Evolutionary conservation across 2,797 vertebrate species (phyloP).

Genomic region (Tympanoctomys barrerae): DNA sequence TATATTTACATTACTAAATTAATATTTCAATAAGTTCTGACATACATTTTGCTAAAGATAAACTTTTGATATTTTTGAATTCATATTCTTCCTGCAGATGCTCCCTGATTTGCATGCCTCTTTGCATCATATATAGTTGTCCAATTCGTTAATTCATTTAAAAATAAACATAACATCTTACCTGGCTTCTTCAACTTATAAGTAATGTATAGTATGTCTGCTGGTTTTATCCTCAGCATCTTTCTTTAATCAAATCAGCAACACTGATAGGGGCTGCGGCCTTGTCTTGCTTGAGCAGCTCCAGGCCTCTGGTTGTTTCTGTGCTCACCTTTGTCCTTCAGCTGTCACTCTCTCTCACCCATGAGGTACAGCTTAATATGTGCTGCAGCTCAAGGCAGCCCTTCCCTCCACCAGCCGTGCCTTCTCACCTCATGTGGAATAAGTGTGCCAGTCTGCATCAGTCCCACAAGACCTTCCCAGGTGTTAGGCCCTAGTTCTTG

Average conservation of each 20-base stretch:
- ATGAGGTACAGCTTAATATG: background rate
- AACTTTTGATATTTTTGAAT: background rate
- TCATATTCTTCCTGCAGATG: background rate
- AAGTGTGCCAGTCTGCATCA: background rate
- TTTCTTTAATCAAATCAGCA: background rate
- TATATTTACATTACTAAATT: background rate
- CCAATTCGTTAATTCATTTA: background rate
- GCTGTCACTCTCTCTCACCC: background rate
- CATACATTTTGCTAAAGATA: background rate
- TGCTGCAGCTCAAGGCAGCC: background rate
- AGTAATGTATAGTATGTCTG: background rate
- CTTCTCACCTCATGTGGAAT: fast-evolving
- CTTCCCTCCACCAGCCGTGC: fast-evolving
- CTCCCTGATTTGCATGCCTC: background rate
- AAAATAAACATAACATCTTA: background rate
- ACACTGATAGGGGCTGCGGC: fast-evolving
- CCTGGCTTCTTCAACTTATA: background rate
- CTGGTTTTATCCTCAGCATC: background rate
- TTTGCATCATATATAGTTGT: background rate
- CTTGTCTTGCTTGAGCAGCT: background rate
- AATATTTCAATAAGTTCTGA: background rate
- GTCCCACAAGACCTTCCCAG: fast-evolving
- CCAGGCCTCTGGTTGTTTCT: background rate
- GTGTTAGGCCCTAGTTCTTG: background rate
- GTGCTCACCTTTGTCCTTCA: background rate